These are phyloP conservation scores for Mimas tiliae DNA, from an alignment of 2,888 invertebrate species.

Conservation along the genomic window DNA sequence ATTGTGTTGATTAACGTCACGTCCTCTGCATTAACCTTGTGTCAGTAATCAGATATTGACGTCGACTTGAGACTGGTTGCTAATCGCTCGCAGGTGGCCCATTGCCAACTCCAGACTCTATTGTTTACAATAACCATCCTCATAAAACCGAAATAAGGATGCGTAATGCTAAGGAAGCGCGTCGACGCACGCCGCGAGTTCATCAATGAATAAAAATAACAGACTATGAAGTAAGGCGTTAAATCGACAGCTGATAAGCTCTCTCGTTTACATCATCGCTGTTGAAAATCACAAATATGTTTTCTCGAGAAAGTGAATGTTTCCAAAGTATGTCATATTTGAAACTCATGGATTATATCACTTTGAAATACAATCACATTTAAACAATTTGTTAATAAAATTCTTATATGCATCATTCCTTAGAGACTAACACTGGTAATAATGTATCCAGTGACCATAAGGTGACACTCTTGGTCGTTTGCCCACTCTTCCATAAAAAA, in stretches of 20 bases:
- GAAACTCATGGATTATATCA: no score
- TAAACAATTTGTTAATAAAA: no score
- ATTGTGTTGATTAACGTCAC: conserved; percentile 44
- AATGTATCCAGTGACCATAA: no score
- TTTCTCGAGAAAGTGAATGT: not conserved
- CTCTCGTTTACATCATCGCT: not conserved
- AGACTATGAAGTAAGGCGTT: conserved; percentile 5
- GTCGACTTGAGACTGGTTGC: conserved; percentile 33
- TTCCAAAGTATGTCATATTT: not conserved
- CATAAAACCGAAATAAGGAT: conserved; percentile 56
- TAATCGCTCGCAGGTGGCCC: conserved; percentile 62
- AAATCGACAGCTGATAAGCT: not conserved
- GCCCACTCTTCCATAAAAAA: no score
- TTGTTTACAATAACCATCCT: conserved; percentile 65
- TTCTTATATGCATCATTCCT: no score
- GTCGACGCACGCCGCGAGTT: conserved; percentile 31
- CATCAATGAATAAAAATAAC: conserved; percentile 27
- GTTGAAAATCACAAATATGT: not conserved
- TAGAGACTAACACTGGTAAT: no score
- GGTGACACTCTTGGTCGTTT: no score
- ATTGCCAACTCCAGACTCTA: conserved; percentile 60
- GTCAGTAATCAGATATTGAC: conserved; percentile 49
- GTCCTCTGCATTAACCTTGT: conserved; percentile 59
- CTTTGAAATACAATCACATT: no score
- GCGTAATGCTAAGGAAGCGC: conserved; percentile 41